phyloP scores from a whole-genome alignment of 1,140 invertebrate genomes.

The Saccostrea glomerata region DNA sequence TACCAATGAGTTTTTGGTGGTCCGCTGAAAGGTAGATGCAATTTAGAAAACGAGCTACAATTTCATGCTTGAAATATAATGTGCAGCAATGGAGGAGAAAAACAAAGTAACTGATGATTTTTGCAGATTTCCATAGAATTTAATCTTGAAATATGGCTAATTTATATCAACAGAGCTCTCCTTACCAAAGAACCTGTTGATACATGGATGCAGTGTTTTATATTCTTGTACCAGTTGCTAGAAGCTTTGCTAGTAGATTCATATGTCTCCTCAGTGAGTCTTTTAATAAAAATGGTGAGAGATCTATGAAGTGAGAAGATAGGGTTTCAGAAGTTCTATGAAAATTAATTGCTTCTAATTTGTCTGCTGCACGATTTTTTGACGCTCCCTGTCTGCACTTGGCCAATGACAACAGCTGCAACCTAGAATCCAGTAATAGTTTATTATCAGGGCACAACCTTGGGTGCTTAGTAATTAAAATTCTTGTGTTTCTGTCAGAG shows the following conservation, averaged over 20 bases:
- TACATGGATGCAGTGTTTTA: background rate
- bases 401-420: constrained; percentile 24
- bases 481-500: constrained; percentile 25
- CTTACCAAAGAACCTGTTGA: constrained; percentile 8
- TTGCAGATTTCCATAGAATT: constrained; percentile 28
- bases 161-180: constrained; percentile 14
- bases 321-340: constrained; percentile 11
- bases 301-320: background rate
- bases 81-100: background rate
- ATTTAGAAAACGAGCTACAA: constrained; percentile 26
- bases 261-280: background rate
- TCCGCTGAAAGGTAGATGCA: constrained; percentile 15
- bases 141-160: constrained; percentile 37
- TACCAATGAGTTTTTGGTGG: constrained; percentile 1
- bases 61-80: constrained; percentile 35
- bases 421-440: background rate
- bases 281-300: background rate
- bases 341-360: constrained; percentile 36
- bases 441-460: constrained; percentile 25
- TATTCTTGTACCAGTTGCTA: background rate
- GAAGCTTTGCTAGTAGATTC: background rate
- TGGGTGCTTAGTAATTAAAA: constrained; percentile 22
- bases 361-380: constrained; percentile 10
- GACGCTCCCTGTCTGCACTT: constrained; percentile 21
- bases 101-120: background rate